Evolutionary conservation across 2,888 invertebrate species (phyloP).

Genomic region (Cosmopolites sordidus): DNA sequence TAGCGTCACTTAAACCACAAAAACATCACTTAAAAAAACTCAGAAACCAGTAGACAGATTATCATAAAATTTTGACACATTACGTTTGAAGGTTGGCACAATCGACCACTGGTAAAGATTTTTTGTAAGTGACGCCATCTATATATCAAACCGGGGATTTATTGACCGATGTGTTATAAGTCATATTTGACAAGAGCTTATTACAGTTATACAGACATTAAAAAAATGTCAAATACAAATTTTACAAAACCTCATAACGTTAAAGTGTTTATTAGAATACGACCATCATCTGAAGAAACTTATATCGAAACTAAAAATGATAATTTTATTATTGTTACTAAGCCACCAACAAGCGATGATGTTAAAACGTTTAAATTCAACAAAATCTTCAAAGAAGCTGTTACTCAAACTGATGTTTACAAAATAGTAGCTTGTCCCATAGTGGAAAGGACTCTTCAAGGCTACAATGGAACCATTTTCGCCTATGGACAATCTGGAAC

Average conservation of each 20-base stretch:
- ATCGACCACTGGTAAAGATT: too few relatives aligned
- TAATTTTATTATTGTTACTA: not conserved
- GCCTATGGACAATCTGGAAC: constrained; percentile 90
- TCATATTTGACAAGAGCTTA: too few relatives aligned
- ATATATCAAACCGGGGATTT: too few relatives aligned
- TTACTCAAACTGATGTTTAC: constrained; percentile 86
- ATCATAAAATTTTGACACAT: too few relatives aligned
- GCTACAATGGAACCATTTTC: constrained; percentile 89
- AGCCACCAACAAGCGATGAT: not conserved
- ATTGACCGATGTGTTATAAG: too few relatives aligned
- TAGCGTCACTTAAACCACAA: too few relatives aligned
- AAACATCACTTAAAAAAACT: too few relatives aligned
- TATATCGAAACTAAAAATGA: not conserved
- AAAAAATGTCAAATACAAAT: not conserved
- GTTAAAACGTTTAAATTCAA: constrained; percentile 80
- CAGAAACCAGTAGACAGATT: too few relatives aligned
- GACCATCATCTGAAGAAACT: not conserved
- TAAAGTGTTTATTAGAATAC: not conserved
- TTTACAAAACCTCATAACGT: not conserved
- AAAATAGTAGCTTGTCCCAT: constrained; percentile 90
- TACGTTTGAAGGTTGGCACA: too few relatives aligned
- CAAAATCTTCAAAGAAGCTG: constrained; percentile 78
- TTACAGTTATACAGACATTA: too few relatives aligned
- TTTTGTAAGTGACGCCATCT: too few relatives aligned
- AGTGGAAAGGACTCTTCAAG: constrained; percentile 87